A percentile compares a stretch with the other conserved stretches of the same genome.
These are phyloP conservation scores for Cabera pusaria DNA, from an alignment of 2,888 invertebrate genomes.

Conservation along the genomic window DNA sequence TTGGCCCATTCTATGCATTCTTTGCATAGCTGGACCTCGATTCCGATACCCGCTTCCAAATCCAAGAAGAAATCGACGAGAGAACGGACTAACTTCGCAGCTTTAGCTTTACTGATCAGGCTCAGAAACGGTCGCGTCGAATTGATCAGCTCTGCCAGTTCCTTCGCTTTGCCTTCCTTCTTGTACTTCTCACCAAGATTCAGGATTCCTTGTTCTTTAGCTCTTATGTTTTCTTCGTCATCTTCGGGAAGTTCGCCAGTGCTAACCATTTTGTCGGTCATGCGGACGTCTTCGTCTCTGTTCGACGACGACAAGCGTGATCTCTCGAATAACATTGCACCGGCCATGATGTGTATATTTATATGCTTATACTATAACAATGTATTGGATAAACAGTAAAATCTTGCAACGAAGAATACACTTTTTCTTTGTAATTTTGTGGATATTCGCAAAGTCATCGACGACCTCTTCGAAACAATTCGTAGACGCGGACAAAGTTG, in stretches of 20 bases:
- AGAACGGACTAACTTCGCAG: constrained; percentile 98
- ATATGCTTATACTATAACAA: constrained; percentile 73
- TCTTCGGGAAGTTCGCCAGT: constrained; percentile 90
- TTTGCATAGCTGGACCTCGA: constrained; percentile 95
- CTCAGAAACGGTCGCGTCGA: constrained; percentile 97
- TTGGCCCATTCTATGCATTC: constrained; percentile 99
- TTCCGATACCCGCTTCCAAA: constrained; percentile 97
- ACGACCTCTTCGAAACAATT: constrained; percentile 80
- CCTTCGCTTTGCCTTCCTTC: constrained; percentile 96
- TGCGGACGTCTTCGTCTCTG: constrained; percentile 89
- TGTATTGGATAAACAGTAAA: constrained; percentile 63
- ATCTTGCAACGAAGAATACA: constrained; percentile 66
- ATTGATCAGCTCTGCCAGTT: constrained; percentile 95
- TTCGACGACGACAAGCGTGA: constrained; percentile 89
- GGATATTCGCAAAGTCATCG: constrained; percentile 81
- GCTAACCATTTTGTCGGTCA: constrained; percentile 90
- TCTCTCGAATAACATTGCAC: constrained; percentile 95
- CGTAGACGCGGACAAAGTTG: constrained; percentile 76
- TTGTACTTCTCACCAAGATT: constrained; percentile 96
- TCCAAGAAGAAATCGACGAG: constrained; percentile 99
- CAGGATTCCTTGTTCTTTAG: constrained; percentile 96
- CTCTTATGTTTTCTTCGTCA: constrained; percentile 95
- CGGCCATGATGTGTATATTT: constrained; percentile 89
- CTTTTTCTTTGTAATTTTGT: constrained; percentile 81
- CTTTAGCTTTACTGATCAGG: constrained; percentile 98